These are phyloP conservation scores for Oreochromis spilurus DNA, from an alignment of 2,113 vertebrate species.

Conservation along the genomic window DNA sequence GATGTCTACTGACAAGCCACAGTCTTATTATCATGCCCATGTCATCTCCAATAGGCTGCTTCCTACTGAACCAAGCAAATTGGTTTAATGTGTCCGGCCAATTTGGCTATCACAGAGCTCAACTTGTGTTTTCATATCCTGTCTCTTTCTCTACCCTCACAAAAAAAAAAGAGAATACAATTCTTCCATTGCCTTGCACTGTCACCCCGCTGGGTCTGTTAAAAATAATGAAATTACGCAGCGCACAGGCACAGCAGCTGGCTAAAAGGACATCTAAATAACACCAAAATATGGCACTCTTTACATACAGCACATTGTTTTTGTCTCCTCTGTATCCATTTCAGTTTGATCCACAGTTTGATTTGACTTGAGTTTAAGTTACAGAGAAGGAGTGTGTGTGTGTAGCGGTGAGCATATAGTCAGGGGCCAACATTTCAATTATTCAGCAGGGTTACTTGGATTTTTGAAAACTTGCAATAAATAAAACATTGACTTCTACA, in stretches of 20 bases:
- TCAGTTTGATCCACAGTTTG: not conserved
- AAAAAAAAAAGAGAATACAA: slow-evolving; percentile 2
- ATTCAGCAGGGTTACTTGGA: slow-evolving; percentile 62
- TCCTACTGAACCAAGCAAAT: slow-evolving; percentile 56
- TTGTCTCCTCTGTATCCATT: not conserved
- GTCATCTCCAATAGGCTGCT: slow-evolving; percentile 48
- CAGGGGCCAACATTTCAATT: slow-evolving; percentile 50
- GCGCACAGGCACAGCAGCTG: not conserved
- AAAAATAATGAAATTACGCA: slow-evolving; percentile 44
- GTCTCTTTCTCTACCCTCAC: not conserved
- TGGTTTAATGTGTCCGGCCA: slow-evolving; percentile 59
- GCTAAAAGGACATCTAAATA: not conserved
- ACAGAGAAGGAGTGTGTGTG: not conserved
- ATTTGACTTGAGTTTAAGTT: not conserved
- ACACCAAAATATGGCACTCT: not conserved
- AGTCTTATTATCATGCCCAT: slow-evolving; percentile 45
- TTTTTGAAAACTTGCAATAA: slow-evolving; percentile 56
- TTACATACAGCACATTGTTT: not conserved
- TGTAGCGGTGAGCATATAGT: slow-evolving; percentile 15
- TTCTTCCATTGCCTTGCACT: slow-evolving; percentile 29
- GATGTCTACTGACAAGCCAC: slow-evolving; percentile 20
- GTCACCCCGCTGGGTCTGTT: slow-evolving; percentile 22
- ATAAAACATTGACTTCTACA: slow-evolving; percentile 66
- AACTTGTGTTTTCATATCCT: slow-evolving; percentile 63
- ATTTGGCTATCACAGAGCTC: slow-evolving; percentile 52